A percentile compares a stretch with the other conserved stretches of the same genome.
Conservation (phyloP, 2,888 invertebrate genomes). For the Thelaira solivaga region DNA sequence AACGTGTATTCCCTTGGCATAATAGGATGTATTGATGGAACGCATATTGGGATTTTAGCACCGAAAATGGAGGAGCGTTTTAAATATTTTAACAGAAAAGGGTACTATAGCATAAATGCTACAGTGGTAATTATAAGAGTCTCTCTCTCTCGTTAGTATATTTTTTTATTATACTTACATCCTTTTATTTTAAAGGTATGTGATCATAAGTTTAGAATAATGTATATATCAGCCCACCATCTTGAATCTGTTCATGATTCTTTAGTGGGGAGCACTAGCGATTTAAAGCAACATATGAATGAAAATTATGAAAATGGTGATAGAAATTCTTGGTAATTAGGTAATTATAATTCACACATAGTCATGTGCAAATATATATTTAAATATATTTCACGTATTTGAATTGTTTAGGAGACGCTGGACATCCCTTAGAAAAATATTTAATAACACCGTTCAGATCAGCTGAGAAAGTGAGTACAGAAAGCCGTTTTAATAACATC, state of each 20-base stretch:
- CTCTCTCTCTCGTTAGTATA: neutral
- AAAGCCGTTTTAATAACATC: neutral
- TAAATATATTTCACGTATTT: neutral
- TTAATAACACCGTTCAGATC: neutral
- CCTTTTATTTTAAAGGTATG: neutral
- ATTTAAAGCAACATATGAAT: neutral
- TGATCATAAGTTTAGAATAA: slow-evolving; percentile 1
- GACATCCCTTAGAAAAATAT: neutral
- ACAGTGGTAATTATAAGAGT: neutral
- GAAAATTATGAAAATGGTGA: neutral
- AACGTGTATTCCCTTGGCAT: neutral
- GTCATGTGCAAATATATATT: no score
- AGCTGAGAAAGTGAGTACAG: neutral
- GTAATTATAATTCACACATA: no score
- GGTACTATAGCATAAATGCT: slow-evolving; percentile 2
- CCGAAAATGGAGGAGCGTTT: neutral
- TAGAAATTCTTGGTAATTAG: neutral
- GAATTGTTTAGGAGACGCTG: slow-evolving; percentile 1
- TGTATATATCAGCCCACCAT: neutral
- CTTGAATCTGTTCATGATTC: neutral
- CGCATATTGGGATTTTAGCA: neutral
- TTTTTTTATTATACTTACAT: neutral
- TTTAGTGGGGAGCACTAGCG: neutral
- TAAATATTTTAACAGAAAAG: slow-evolving; percentile 4
- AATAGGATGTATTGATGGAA: slow-evolving; percentile 10